A percentile compares a stretch with the other conserved stretches of the same genome.
phyloP scores from a whole-genome alignment of 2,888 invertebrate genomes.

The Drosophila algonquin region DNA sequence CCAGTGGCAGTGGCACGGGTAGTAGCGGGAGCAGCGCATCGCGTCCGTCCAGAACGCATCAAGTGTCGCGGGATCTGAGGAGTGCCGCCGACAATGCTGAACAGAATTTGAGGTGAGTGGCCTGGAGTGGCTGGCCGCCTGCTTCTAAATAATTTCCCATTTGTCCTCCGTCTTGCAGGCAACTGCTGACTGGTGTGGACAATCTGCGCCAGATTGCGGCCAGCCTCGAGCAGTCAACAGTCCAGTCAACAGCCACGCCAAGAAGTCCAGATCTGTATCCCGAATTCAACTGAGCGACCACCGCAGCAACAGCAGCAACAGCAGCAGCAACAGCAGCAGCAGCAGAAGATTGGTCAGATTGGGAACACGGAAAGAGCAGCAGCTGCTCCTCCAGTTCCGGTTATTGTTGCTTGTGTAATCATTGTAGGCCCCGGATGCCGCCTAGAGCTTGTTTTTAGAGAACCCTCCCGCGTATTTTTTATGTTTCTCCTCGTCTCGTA shows the following conservation, averaged over 20 bases:
- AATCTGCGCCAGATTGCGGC: conserved; percentile 88
- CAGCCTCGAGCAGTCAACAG: conserved; percentile 85
- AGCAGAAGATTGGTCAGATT: not conserved
- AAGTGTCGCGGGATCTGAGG: conserved; percentile 86
- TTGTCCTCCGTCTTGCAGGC: conserved; percentile 83
- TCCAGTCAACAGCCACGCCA: conserved; percentile 46
- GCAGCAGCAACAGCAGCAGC: not conserved
- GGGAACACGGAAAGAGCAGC: conserved; percentile 8
- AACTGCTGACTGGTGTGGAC: conserved; percentile 88
- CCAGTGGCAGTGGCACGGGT: conserved; percentile 29
- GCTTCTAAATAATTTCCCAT: not conserved
- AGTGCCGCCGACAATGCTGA: conserved; percentile 88
- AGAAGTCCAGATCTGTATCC: conserved; percentile 77
- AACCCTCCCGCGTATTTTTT: conserved; percentile 14
- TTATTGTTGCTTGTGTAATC: conserved; percentile 46
- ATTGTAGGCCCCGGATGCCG: conserved; percentile 40
- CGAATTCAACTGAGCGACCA: conserved; percentile 62
- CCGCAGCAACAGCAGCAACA: not conserved
- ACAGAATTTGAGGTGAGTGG: conserved; percentile 86
- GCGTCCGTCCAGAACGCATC: conserved; percentile 84
- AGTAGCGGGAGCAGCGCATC: conserved; percentile 68
- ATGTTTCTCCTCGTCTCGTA: conserved; percentile 24
- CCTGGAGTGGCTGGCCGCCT: not conserved
- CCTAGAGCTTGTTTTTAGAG: conserved; percentile 62
- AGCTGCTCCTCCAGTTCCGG: conserved; percentile 30